Conservation (phyloP, 2,113 vertebrate species). For the Pycnonotus jocosus region DNA sequence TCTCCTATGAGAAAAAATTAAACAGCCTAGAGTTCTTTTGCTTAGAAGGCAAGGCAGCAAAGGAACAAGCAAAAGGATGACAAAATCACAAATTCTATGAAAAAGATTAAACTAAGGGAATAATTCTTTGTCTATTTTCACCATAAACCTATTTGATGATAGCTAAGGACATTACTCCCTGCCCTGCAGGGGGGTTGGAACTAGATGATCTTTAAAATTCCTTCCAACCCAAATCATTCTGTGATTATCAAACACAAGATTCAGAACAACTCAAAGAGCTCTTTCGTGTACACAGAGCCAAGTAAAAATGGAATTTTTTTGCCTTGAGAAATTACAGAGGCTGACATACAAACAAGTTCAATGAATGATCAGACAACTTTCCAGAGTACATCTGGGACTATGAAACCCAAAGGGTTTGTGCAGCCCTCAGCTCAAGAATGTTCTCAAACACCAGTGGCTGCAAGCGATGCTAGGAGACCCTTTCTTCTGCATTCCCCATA, state of each 20-base stretch:
- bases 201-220: background rate
- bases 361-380: background rate
- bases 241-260: background rate
- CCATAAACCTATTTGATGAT: background rate
- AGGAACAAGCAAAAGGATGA: background rate
- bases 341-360: background rate
- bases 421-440: background rate
- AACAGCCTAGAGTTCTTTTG: background rate
- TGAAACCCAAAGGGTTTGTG: background rate
- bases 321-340: background rate
- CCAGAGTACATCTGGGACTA: background rate
- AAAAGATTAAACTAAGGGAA: background rate
- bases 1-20: background rate
- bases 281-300: background rate
- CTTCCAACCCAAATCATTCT: background rate
- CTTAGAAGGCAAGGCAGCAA: background rate
- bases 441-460: background rate
- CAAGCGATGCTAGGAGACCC: background rate
- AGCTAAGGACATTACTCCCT: background rate
- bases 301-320: background rate
- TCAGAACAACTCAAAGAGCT: background rate
- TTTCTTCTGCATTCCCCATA: background rate
- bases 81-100: background rate
- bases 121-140: background rate
- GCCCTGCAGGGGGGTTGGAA: background rate